Evolutionary conservation across 2,797 vertebrate genomes (phyloP).

Genomic region (Takifugu ocellatus): DNA sequence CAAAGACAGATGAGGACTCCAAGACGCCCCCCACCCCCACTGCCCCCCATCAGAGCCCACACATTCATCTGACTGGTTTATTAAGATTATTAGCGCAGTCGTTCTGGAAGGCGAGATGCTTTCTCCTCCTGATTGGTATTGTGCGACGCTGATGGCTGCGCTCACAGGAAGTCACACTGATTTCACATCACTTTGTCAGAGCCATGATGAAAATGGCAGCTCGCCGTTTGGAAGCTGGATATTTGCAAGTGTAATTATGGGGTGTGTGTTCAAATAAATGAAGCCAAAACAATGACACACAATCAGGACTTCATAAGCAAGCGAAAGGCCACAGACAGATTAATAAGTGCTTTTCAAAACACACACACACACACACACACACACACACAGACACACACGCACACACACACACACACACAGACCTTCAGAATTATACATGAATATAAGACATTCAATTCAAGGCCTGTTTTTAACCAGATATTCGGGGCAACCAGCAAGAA

Average conservation of each 20-base stretch:
- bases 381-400: constrained; percentile 31
- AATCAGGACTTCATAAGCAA: constrained; percentile 80
- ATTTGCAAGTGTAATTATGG: constrained; percentile 77
- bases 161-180: constrained; percentile 69
- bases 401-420: constrained; percentile 36
- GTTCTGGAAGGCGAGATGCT: constrained; percentile 59
- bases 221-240: constrained; percentile 73
- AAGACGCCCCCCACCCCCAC: constrained; percentile 57
- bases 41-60: constrained; percentile 57
- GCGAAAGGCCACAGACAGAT: constrained; percentile 76
- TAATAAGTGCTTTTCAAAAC: constrained; percentile 68
- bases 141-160: constrained; percentile 73
- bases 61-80: constrained; percentile 71
- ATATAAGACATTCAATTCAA: constrained; percentile 67
- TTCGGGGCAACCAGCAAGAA: too few species aligned
- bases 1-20: constrained; percentile 71
- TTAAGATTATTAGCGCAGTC: constrained; percentile 81
- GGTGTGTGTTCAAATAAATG: constrained; percentile 80
- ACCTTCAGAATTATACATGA: constrained; percentile 72
- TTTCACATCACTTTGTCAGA: constrained; percentile 78
- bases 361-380: constrained; percentile 34
- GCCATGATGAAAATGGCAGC: constrained; percentile 77
- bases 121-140: constrained; percentile 75
- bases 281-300: constrained; percentile 77
- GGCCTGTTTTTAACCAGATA: constrained; percentile 65